Base-by-base conservation (phyloP, 1,140 invertebrate genomes). In the Bombus haemorrhoidalis region DNA sequence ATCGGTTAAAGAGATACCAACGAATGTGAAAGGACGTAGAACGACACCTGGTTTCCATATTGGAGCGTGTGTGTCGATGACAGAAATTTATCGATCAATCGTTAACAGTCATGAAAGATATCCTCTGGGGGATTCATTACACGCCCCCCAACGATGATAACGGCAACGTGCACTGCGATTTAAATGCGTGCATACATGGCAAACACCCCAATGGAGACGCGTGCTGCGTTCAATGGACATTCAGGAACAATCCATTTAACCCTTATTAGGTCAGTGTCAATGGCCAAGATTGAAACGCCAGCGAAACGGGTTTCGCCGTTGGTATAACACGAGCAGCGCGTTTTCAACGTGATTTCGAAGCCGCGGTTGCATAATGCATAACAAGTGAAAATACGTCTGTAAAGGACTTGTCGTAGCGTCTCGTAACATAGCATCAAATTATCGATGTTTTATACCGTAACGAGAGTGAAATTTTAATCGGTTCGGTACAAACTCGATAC, bases 231-330 rank as follows among this genome's bases (percentile, higher is more conserved):
- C 72, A 87, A 85, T 78, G 80, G 34, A 76, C 74, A 64, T 80
- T 83, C 85, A 77, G 75, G 75, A 85, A 90, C 88, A 85, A 87
- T 68, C 81, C 72, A 90, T 90, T 85, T 87, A 68, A 86, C 81
- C 81, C 80, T 90, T 90, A 90, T 90, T 90, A 90, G 89, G 89
- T 90, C 88, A 87, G 75, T 87, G 88, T 87, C 86, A 83, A 83
- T 78, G 78, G 81, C 79, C 86, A 83, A 79, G 39, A 79, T 80
- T 83, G 81, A 80, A 83, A 80, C 83, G 69, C 83, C 62, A 69
- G 80, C 28, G 73, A 64, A 68, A 86, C 80, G 34, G 74, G 77
- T 85, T 69, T 80, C 57, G 15, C 41, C 39, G 43, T 13, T 68
- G 66, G 53, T 22, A n/a, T 13, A 62, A 53, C 18, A 22, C 6